Evolutionary conservation across 2,888 invertebrate species (phyloP).

Genomic region (Melanargia galathea): DNA sequence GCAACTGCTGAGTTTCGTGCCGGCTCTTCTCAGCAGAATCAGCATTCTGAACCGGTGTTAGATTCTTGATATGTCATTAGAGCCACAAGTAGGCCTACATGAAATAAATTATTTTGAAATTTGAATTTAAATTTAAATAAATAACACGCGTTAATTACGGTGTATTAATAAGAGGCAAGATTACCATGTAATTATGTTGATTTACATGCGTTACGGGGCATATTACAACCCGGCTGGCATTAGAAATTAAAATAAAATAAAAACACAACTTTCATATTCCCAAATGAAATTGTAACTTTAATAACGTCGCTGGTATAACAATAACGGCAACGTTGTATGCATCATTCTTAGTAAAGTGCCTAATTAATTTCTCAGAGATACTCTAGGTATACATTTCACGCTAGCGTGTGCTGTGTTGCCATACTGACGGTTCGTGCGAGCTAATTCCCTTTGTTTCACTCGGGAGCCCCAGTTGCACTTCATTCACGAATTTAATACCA

Average conservation of each 20-base stretch:
- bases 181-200: no score
- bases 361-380: constrained; percentile 18
- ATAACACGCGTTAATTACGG: no score
- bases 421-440: constrained; percentile 17
- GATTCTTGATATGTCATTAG: no score
- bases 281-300: background rate
- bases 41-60: no score
- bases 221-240: no score
- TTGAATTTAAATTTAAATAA: no score
- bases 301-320: background rate
- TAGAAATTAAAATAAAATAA: background rate
- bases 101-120: no score
- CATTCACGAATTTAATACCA: constrained; percentile 25
- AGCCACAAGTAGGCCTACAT: no score
- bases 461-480: constrained; percentile 26
- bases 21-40: no score
- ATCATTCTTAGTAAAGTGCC: constrained; percentile 12
- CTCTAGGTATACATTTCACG: constrained; percentile 9
- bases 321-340: background rate
- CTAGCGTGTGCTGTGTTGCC: constrained; percentile 8
- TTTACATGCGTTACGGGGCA: no score
- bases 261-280: background rate
- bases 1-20: no score
- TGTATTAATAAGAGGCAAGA: no score
- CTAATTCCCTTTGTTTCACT: constrained; percentile 23